Evolutionary conservation across 2,888 invertebrate species (phyloP), one percentile per base, ranked within the genome.

Genomic region (Chrysolina haemoptera): DNA sequence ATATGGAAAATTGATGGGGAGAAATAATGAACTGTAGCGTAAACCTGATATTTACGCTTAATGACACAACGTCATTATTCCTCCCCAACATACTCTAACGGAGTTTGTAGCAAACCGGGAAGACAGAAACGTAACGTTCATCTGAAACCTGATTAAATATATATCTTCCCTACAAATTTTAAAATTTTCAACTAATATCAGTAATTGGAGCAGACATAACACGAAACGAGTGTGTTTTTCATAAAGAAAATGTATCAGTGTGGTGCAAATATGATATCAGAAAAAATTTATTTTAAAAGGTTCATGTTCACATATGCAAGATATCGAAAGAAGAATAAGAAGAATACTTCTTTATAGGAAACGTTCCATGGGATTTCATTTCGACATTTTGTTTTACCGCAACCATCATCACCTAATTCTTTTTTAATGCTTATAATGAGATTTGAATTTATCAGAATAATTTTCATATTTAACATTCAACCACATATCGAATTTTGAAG

Each of bases 51-150:
- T 48, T 48, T 16, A 48, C 5, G 11, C 22, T 1, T 20, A 55
- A 55, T 55, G 55, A 22, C n/a, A 55, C 55, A 55, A 55, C 20
- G 18, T 22, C 5, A 55, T 20, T 55, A 22, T 55, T 55, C 22
- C 55, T 22, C 55, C 55, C 55, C 22, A 55, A 55, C 20, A 20
- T 55, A 55, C 20, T 12, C 55, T 55, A 22, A 55, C 22, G 55
- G 22, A 55, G 22, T 55, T 20, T 55, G 22, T 55, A 14, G 3
- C 18, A 14, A 20, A 22, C 46, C 12, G 20, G 55, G 20, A 22
- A 12, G 22, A 18, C 55, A 14, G 55, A 55, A 20, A 55, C 18
- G 55, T 22, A 14, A 55, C 20, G 20, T 18, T 22, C 55, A 20
- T 14, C 12, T 0, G 20, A 22, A 22, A 20, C 55, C 18, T 55